These are phyloP conservation scores for Rhynchonycteris naso DNA, from an alignment of 2,797 vertebrate species.

Conservation along the genomic window DNA sequence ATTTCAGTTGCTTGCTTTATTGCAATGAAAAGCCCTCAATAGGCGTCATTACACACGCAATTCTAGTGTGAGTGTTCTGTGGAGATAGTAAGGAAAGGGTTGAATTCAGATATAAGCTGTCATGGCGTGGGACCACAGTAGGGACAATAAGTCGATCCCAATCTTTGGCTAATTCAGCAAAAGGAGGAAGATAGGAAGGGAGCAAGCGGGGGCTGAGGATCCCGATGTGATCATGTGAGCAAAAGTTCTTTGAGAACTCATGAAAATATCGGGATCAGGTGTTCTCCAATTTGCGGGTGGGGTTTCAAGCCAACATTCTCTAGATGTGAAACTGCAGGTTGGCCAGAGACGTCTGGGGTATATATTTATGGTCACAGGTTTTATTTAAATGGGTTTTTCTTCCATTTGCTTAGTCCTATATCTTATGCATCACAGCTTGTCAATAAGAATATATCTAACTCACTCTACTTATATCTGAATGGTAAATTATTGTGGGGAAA, in stretches of 20 bases:
- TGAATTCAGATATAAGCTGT: background rate
- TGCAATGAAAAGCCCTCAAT: background rate
- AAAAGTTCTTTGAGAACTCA: background rate
- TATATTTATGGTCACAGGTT: background rate
- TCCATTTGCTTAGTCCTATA: background rate
- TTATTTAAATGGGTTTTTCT: constrained; percentile 7
- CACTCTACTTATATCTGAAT: background rate
- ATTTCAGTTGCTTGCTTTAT: background rate
- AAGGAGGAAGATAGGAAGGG: background rate
- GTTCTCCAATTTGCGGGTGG: background rate
- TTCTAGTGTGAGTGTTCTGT: background rate
- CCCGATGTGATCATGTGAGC: background rate
- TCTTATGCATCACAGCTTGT: background rate
- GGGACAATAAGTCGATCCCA: background rate
- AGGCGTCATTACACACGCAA: background rate
- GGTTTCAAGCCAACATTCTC: background rate
- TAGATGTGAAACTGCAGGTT: background rate
- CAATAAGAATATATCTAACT: background rate
- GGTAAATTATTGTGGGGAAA: background rate
- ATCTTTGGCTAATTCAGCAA: background rate
- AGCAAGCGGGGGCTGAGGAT: background rate
- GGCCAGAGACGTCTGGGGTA: background rate
- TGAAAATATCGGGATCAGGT: background rate
- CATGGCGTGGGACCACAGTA: background rate
- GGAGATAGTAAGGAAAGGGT: background rate